Conservation (phyloP, 2,797 vertebrate genomes). For the Garrulus glandarius region DNA sequence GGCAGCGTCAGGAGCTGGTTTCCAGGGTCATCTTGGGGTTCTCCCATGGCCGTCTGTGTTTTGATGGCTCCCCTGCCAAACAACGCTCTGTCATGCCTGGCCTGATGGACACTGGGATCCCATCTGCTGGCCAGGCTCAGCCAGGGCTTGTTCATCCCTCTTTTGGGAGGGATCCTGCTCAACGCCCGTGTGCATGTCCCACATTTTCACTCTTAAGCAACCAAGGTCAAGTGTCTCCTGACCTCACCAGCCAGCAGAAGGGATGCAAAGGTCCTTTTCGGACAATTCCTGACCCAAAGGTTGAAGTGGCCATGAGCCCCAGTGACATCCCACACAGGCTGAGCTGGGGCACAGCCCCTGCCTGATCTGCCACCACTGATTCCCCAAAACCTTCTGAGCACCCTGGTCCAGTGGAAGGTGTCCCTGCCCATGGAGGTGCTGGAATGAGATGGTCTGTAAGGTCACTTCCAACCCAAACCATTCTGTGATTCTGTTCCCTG, state of each 20-base stretch:
- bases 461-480: background rate
- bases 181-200: fast-evolving
- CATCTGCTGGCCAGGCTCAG: background rate
- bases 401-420: background rate
- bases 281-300: background rate
- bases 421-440: background rate
- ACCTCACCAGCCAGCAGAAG: background rate
- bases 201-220: background rate
- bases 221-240: background rate
- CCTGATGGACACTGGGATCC: background rate
- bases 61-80: background rate
- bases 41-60: fast-evolving
- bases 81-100: fast-evolving
- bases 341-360: background rate
- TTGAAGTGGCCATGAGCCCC: background rate
- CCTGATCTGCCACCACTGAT: no score
- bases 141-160: background rate
- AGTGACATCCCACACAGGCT: background rate
- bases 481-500: background rate
- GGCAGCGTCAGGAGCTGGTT: fast-evolving
- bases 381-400: background rate
- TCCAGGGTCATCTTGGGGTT: background rate
- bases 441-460: background rate
- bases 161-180: background rate
- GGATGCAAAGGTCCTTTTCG: background rate